These are phyloP conservation scores for Sylvietta virens DNA, from an alignment of 2,113 vertebrate genomes.

Conservation along the genomic window DNA sequence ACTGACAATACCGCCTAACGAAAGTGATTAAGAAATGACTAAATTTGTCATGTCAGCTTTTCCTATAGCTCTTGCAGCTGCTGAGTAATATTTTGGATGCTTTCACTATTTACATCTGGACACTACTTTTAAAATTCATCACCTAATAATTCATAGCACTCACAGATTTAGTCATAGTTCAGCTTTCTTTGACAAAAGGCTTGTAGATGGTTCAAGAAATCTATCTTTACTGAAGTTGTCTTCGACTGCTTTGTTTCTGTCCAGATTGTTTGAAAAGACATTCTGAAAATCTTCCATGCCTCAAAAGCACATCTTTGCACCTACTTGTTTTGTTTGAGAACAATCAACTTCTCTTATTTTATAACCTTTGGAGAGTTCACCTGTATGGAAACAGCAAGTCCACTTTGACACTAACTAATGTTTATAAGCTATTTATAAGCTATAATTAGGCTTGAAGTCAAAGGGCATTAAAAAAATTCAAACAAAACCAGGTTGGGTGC, in stretches of 20 bases:
- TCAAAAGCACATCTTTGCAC: background rate
- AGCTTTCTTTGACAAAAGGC: conserved; percentile 61
- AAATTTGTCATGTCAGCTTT: conserved; percentile 74
- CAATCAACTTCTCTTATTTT: background rate
- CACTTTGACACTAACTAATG: background rate
- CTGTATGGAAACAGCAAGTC: background rate
- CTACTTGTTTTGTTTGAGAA: background rate
- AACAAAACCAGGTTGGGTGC: background rate
- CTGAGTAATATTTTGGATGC: conserved; percentile 75
- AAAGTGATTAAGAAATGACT: conserved; percentile 75
- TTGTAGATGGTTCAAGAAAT: conserved; percentile 11
- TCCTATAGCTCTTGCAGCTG: conserved; percentile 71
- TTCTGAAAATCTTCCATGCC: background rate
- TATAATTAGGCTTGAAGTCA: background rate
- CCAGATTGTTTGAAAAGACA: conserved; percentile 20
- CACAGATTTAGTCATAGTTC: conserved; percentile 62
- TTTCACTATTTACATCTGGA: conserved; percentile 74
- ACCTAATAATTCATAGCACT: conserved; percentile 71
- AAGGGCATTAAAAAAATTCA: background rate
- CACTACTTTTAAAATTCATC: conserved; percentile 72
- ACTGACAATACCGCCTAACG: conserved; percentile 70
- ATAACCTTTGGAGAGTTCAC: background rate
- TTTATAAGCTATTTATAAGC: background rate
- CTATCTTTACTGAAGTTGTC: conserved; percentile 15
- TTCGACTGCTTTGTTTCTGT: background rate